Evolutionary conservation across 1,140 invertebrate species (phyloP).

Genomic region (Parasteatoda tepidariorum): DNA sequence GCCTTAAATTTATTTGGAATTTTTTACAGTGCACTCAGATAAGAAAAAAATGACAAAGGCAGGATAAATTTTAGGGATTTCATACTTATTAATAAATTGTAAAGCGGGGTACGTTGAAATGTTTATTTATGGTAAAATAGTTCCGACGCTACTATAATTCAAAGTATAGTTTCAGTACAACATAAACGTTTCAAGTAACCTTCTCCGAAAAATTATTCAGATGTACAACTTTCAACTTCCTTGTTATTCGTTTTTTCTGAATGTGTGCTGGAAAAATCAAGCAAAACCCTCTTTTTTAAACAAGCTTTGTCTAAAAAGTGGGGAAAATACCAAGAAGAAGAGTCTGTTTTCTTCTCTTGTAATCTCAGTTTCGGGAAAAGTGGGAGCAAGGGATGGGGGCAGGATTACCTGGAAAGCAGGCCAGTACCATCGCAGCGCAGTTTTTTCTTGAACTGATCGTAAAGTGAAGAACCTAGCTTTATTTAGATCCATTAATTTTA

Average conservation of each 20-base stretch:
- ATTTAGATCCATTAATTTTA: constrained; percentile 61
- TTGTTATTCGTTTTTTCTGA: neutral
- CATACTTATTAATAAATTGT: too few species aligned
- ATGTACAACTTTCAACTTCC: too few species aligned
- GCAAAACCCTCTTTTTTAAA: neutral
- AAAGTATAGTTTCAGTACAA: too few species aligned
- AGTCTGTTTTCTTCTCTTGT: constrained; percentile 49
- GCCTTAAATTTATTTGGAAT: too few species aligned
- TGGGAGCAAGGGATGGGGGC: neutral
- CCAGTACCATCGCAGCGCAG: neutral
- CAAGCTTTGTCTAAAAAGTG: constrained; percentile 33
- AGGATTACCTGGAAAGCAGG: neutral
- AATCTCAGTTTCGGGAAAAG: constrained; percentile 13
- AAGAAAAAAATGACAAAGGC: too few species aligned
- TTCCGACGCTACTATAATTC: too few species aligned
- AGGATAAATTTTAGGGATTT: too few species aligned
- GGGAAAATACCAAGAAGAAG: constrained; percentile 20
- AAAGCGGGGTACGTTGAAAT: too few species aligned
- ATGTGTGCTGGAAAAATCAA: neutral
- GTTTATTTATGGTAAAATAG: too few species aligned
- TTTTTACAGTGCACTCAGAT: too few species aligned
- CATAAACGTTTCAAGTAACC: too few species aligned
- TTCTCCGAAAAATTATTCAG: too few species aligned
- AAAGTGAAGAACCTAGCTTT: constrained; percentile 57
- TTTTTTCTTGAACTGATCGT: constrained; percentile 18